Conservation (phyloP, 35 echinoderm and acorn worm genomes). For the Amphiura filiformis region DNA sequence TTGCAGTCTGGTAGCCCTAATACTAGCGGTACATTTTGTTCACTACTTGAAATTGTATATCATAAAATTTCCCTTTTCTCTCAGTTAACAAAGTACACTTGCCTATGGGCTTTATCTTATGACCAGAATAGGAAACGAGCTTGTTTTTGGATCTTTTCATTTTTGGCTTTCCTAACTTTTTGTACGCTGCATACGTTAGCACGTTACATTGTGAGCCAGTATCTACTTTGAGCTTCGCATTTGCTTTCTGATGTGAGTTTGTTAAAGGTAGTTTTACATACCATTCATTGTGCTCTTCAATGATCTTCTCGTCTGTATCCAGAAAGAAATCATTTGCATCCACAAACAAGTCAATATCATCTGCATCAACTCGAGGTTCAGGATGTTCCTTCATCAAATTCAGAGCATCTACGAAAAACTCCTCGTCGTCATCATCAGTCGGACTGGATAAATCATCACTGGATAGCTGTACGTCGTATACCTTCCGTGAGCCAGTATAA, state of each 20-base stretch:
- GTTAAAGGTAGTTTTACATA: constrained; percentile 45
- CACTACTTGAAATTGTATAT: background rate
- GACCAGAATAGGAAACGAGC: constrained; percentile 39
- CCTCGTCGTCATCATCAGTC: background rate
- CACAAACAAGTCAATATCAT: too few species aligned
- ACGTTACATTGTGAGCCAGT: constrained; percentile 34
- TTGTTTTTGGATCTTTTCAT: constrained; percentile 3
- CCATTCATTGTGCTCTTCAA: background rate
- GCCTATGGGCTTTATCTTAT: constrained; percentile 25
- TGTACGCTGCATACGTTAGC: background rate
- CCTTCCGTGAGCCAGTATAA: too few species aligned
- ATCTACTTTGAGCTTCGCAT: constrained; percentile 23
- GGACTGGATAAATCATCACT: too few species aligned
- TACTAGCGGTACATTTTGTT: background rate
- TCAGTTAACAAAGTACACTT: background rate
- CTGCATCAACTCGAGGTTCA: background rate
- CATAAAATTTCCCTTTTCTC: background rate
- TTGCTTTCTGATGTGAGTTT: background rate
- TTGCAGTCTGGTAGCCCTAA: constrained; percentile 2
- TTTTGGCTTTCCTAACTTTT: background rate
- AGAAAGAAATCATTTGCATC: too few species aligned
- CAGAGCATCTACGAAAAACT: too few species aligned
- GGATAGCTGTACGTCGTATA: too few species aligned
- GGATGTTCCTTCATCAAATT: background rate
- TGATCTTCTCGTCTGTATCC: too few species aligned